Evolutionary conservation across 2,888 invertebrate species (phyloP).

Genomic region (Acleris cristana): DNA sequence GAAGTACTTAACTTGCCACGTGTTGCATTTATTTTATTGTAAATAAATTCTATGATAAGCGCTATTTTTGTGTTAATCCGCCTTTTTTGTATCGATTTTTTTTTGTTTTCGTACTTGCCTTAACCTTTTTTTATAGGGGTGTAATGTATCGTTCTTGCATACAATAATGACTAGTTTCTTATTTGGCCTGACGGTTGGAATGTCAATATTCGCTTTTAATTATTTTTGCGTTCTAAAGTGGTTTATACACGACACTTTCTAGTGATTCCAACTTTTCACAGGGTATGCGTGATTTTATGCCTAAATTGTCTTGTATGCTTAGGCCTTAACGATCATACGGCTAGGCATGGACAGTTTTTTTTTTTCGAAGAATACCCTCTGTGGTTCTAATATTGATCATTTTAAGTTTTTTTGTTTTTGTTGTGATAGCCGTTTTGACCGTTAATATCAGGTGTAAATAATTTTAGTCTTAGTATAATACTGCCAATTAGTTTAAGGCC

Average conservation of each 20-base stretch:
- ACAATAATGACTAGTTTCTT: neutral
- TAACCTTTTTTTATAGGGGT: too few relatives aligned
- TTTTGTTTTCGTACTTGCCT: neutral
- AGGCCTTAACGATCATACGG: conserved; percentile 19
- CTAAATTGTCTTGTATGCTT: conserved; percentile 13
- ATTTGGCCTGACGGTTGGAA: neutral
- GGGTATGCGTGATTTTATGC: conserved; percentile 12
- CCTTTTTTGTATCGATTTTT: conserved; percentile 10
- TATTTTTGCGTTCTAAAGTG: neutral
- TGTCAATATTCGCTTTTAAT: neutral
- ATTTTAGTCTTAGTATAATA: conserved; percentile 27
- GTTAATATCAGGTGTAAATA: conserved; percentile 32
- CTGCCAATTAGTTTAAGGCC: conserved; percentile 35
- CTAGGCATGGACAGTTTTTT: neutral
- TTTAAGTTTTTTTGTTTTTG: neutral
- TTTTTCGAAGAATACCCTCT: neutral
- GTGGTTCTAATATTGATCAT: neutral
- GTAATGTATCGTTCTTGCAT: too few relatives aligned
- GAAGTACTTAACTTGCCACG: conserved; percentile 70
- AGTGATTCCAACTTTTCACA: conserved; percentile 16
- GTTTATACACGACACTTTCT: conserved; percentile 12
- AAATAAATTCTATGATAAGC: conserved; percentile 37
- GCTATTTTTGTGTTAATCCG: conserved; percentile 34
- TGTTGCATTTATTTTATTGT: conserved; percentile 55
- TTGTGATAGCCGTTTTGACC: conserved; percentile 17